Evolutionary conservation across 2,113 vertebrate species (phyloP), one percentile per base, ranked within the genome.

Genomic region (Coregonus clupeaformis): DNA sequence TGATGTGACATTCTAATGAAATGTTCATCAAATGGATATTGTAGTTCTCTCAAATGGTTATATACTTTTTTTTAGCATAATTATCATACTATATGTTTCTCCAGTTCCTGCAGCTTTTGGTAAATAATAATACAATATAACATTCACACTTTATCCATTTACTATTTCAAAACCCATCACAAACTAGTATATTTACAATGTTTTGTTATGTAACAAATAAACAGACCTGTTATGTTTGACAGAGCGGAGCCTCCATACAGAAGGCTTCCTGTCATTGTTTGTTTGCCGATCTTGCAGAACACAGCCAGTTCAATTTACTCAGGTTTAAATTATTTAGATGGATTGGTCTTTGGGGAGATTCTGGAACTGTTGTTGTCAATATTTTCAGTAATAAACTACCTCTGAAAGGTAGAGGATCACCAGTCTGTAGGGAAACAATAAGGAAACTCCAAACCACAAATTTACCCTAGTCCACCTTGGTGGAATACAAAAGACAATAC

Each of bases 341-440:
- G 74, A 76, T 88, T 74, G 27, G 55, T 77, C 73, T 79, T 57
- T 30, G n/a, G 71, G 55, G 63, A 88, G 55, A 74, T 80, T 74
- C 73, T 77, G 72, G 71, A 86, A 79, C 73, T 62, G 70, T 62
- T 47, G 24, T 30, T 57, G 85, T 87, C 79, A 81, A 84, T 89
- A 77, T 70, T 70, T 57, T 62, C 65, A 71, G 60, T 57, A 76
- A 77, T 55, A 76, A 84, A 70, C 47, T 42, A 55, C 45, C 66
- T 27, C 24, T 66, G 71, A 75, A 70, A 63, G 77, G 18, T 52
- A 73, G 59, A 76, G 68, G 64, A 74, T 76, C 29, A 66, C 36
- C 55, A 71, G 70, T 72, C 70, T 77, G 42, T 49, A 62, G 62
- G 78, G 4, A 68, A 67, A 84, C 78, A 57, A 81, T 77, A 62